Conservation (phyloP, 2,888 invertebrate genomes). For the Isotomurus palustris region DNA sequence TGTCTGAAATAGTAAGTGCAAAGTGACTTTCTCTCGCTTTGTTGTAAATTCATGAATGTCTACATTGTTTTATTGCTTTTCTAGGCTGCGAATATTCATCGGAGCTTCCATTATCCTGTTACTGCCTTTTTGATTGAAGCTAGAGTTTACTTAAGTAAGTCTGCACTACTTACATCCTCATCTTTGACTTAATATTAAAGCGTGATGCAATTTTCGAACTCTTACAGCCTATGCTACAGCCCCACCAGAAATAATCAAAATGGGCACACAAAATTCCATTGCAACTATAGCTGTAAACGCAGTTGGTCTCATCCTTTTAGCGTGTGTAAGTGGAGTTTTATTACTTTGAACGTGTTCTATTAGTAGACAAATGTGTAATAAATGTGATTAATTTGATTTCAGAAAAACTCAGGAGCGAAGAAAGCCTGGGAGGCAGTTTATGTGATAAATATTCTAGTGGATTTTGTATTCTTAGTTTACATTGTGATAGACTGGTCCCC, state of each 20-base stretch:
- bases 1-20: constrained; percentile 28
- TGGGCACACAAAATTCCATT: constrained; percentile 25
- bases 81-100: constrained; percentile 27
- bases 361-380: neutral
- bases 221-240: constrained; percentile 19
- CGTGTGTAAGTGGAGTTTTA: constrained; percentile 13
- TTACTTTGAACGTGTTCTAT: neutral
- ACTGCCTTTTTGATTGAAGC: constrained; percentile 31
- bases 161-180: neutral
- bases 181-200: neutral
- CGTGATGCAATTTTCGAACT: neutral
- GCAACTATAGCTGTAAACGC: constrained; percentile 22
- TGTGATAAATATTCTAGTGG: constrained; percentile 33
- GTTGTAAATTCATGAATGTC: neutral
- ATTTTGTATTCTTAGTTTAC: constrained; percentile 29
- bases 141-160: constrained; percentile 13
- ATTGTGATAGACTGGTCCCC: constrained; percentile 35
- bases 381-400: neutral
- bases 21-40: too few relatives aligned
- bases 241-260: too few relatives aligned
- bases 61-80: neutral
- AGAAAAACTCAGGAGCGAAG: constrained; percentile 19
- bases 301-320: constrained; percentile 30
- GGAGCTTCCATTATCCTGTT: constrained; percentile 22
- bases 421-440: constrained; percentile 29